Percentiles rank a stretch among this genome's conserved stretches.
These are phyloP conservation scores for Chromobotia macracanthus DNA, from an alignment of 2,797 vertebrate genomes.

Conservation along the genomic window DNA sequence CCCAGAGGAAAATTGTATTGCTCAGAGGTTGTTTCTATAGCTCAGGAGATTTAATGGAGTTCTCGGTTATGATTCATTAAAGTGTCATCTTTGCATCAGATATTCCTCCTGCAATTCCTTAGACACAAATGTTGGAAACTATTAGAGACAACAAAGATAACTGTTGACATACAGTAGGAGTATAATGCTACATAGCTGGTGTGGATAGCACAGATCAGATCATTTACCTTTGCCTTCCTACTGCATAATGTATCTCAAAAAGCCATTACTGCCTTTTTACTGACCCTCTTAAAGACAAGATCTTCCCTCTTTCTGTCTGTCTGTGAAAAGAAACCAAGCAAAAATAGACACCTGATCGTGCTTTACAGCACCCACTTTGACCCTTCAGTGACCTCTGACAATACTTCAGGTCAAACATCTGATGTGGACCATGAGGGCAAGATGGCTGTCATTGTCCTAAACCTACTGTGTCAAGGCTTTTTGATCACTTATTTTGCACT, in stretches of 20 bases:
- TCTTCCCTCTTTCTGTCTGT: not conserved
- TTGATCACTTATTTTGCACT: not conserved
- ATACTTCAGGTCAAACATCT: not conserved
- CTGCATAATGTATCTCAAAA: no score
- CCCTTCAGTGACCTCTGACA: not conserved
- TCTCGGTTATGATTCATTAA: not conserved
- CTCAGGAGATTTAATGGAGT: not conserved
- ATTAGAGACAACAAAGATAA: not conserved
- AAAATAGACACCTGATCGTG: not conserved
- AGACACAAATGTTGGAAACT: not conserved
- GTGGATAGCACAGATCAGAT: no score
- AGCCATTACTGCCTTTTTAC: not conserved
- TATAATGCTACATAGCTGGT: no score
- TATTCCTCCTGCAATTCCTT: not conserved
- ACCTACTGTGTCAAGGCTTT: not conserved
- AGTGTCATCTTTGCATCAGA: not conserved
- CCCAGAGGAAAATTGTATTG: not conserved
- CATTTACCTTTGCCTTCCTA: no score
- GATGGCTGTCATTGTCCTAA: not conserved
- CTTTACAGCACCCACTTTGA: not conserved
- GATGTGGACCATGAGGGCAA: not conserved
- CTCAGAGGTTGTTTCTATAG: not conserved
- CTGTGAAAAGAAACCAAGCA: constrained; percentile 8
- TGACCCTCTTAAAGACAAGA: not conserved
- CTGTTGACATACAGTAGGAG: not conserved